Evolutionary conservation across 2,113 vertebrate species (phyloP).

Genomic region (Vulpes ferrilata): DNA sequence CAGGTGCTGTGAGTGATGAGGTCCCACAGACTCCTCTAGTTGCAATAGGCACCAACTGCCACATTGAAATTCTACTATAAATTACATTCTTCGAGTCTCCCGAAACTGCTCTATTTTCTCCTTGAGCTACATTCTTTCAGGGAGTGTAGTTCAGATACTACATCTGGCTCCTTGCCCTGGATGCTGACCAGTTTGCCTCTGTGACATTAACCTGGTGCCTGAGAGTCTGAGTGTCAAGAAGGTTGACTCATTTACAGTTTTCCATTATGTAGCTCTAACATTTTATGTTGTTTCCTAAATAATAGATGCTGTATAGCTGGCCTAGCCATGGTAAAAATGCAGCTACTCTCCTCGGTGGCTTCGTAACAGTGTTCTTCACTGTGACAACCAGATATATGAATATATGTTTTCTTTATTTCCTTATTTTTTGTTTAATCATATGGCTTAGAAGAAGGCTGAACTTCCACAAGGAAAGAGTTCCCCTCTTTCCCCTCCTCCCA

Average conservation of each 20-base stretch:
- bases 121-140: constrained; percentile 61
- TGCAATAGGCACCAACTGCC: constrained; percentile 54
- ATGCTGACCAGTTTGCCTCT: constrained; percentile 61
- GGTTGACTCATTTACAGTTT: constrained; percentile 81
- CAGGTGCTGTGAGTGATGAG: constrained; percentile 17
- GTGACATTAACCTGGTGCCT: constrained; percentile 79
- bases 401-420: neutral
- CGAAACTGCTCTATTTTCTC: constrained; percentile 50
- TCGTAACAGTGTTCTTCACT: neutral
- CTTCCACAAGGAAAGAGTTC: neutral
- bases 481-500: rapidly evolving
- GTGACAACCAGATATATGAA: neutral
- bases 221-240: constrained; percentile 77
- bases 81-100: constrained; percentile 44
- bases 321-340: neutral
- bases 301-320: constrained; percentile 55
- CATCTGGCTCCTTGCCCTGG: constrained; percentile 58
- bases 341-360: neutral
- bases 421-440: neutral
- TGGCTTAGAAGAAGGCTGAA: neutral
- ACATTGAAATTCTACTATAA: constrained; percentile 26
- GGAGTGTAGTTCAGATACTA: constrained; percentile 44
- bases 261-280: constrained; percentile 80
- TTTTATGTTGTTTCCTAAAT: constrained; percentile 77
- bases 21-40: neutral